Evolutionary conservation across 1,140 invertebrate species (phyloP).

Genomic region (Macrobrachium nipponense): DNA sequence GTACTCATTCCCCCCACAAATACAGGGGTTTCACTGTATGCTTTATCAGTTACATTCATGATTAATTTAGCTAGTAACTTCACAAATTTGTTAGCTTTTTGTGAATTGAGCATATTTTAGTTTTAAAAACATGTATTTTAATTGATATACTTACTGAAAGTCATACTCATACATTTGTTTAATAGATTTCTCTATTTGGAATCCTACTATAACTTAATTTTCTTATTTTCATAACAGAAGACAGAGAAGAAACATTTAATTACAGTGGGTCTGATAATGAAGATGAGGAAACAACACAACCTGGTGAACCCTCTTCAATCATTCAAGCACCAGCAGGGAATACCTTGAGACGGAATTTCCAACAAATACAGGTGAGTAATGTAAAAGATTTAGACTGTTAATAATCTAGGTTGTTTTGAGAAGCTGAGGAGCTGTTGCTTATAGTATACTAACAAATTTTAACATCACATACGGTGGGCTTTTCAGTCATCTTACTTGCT

Average conservation of each 20-base stretch:
- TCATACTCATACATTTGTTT: neutral
- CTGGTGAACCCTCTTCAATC: slow-evolving; percentile 90
- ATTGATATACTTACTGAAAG: too few relatives aligned
- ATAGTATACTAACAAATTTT: too few relatives aligned
- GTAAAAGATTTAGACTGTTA: neutral
- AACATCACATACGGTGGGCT: too few relatives aligned
- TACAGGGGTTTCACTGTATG: too few relatives aligned
- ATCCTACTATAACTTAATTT: neutral
- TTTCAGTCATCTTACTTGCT: too few relatives aligned
- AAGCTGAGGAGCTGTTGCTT: too few relatives aligned
- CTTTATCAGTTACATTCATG: too few relatives aligned
- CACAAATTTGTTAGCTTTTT: slow-evolving; percentile 16
- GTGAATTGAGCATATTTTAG: neutral
- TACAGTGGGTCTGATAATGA: slow-evolving; percentile 85
- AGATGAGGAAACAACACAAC: slow-evolving; percentile 85
- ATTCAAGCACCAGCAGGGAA: slow-evolving; percentile 90
- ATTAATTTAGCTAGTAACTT: too few relatives aligned
- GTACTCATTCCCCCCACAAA: too few relatives aligned
- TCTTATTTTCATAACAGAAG: slow-evolving; percentile 57
- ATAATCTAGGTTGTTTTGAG: neutral
- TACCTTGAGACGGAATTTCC: slow-evolving; percentile 94
- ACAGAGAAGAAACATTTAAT: slow-evolving; percentile 74
- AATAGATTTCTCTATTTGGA: neutral
- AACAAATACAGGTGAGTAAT: slow-evolving; percentile 84
- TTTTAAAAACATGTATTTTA: neutral